Conservation (phyloP, 2,888 invertebrate species). For the Allophyes oxyacanthae region DNA sequence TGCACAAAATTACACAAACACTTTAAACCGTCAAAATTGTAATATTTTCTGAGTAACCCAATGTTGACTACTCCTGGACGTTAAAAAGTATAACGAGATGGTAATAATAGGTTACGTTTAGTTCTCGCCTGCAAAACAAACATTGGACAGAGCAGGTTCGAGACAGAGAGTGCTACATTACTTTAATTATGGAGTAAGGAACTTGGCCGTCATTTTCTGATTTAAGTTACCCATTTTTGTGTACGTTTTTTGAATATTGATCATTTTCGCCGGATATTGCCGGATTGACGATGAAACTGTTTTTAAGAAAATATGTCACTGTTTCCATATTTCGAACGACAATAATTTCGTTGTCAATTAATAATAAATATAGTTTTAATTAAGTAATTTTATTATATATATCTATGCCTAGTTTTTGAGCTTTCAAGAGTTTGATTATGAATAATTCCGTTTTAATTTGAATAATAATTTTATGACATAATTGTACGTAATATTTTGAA, state of each 20-base stretch:
- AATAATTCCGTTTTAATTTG: background rate
- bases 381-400: too few relatives aligned
- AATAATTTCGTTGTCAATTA: too few relatives aligned
- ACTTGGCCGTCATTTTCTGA: slow-evolving; percentile 58
- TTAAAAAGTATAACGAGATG: slow-evolving; percentile 84
- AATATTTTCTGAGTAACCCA: slow-evolving; percentile 46
- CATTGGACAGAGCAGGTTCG: slow-evolving; percentile 79
- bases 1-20: slow-evolving; percentile 32
- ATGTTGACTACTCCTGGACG: slow-evolving; percentile 73
- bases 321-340: too few relatives aligned
- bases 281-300: background rate
- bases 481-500: background rate
- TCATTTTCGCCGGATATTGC: slow-evolving; percentile 40
- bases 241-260: slow-evolving; percentile 43
- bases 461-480: background rate
- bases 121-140: slow-evolving; percentile 89
- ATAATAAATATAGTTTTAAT: too few relatives aligned
- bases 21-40: slow-evolving; percentile 19
- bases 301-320: slow-evolving; percentile 1
- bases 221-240: slow-evolving; percentile 56
- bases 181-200: slow-evolving; percentile 73
- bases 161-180: slow-evolving; percentile 80
- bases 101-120: slow-evolving; percentile 87
- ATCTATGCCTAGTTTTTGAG: too few relatives aligned
- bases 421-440: too few relatives aligned